Percentiles rank a stretch among this genome's conserved stretches.
Evolutionary conservation across 64 coral and sea anemone species (phyloP).

Genomic region (Actinia tenebrosa): DNA sequence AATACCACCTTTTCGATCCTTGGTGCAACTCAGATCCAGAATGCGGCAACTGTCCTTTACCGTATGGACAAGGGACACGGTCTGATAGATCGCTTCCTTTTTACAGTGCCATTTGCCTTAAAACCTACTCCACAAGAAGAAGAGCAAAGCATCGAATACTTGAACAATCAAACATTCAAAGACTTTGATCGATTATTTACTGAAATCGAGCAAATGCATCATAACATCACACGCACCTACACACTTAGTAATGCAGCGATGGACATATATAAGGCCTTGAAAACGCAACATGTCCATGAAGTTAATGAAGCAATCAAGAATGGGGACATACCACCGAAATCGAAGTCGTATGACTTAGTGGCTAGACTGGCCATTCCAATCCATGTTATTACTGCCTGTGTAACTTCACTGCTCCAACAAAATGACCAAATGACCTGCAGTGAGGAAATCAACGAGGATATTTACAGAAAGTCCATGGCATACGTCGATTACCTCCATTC

Average conservation of each 20-base stretch:
- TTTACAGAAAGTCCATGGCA: neutral
- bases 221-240: conserved; percentile 24
- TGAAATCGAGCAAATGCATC: neutral
- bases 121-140: conserved; percentile 9
- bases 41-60: conserved; percentile 34
- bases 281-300: conserved; percentile 36
- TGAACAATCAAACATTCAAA: neutral
- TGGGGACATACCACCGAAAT: conserved; percentile 27
- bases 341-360: conserved; percentile 38
- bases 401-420: neutral
- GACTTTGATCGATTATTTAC: neutral
- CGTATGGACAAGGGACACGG: conserved; percentile 28
- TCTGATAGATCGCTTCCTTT: conserved; percentile 28
- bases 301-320: conserved; percentile 33
- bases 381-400: neutral
- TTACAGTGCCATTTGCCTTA: neutral
- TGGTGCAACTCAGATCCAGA: conserved; percentile 37
- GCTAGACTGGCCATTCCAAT: neutral
- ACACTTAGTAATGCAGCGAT: neutral
- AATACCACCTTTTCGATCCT: conserved; percentile 31
- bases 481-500: neutral
- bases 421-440: neutral
- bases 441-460: neutral
- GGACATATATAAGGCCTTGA: neutral
- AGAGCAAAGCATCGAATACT: neutral